phyloP scores from a whole-genome alignment of 2,888 invertebrate genomes.

The Leucoma salicis region DNA sequence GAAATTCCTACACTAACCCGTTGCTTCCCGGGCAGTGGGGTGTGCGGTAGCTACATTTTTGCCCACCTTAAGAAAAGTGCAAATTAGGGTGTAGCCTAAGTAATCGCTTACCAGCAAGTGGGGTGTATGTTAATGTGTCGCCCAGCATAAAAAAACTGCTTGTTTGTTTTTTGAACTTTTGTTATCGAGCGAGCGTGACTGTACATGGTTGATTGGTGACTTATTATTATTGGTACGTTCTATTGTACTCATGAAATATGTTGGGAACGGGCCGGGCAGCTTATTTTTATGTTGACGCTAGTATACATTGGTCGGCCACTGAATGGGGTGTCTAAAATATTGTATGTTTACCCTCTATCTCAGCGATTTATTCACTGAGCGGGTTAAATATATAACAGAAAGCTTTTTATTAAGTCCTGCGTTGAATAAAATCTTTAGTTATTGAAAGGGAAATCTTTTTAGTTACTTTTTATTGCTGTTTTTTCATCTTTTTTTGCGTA shows the following conservation, averaged over 20 bases:
- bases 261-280: constrained; percentile 12
- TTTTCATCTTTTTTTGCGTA: not conserved
- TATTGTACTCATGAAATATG: constrained; percentile 30
- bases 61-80: too few relatives aligned
- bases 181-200: constrained; percentile 9
- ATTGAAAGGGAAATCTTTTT: not conserved
- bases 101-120: too few relatives aligned
- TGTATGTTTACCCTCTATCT: constrained; percentile 13
- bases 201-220: constrained; percentile 30
- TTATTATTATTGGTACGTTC: constrained; percentile 29
- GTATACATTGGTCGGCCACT: not conserved
- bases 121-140: too few relatives aligned
- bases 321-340: constrained; percentile 3
- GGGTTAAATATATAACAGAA: constrained; percentile 6
- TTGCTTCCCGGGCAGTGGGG: too few relatives aligned
- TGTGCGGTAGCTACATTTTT: too few relatives aligned
- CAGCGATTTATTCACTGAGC: constrained; percentile 9
- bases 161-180: not conserved
- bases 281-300: constrained; percentile 34
- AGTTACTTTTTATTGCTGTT: not conserved
- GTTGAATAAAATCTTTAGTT: not conserved
- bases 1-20: too few relatives aligned
- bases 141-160: too few relatives aligned
- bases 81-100: too few relatives aligned
- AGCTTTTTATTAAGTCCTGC: not conserved